Base-by-base conservation (phyloP, 2,888 invertebrate species). In the Eueremaeus valkanovi region DNA sequence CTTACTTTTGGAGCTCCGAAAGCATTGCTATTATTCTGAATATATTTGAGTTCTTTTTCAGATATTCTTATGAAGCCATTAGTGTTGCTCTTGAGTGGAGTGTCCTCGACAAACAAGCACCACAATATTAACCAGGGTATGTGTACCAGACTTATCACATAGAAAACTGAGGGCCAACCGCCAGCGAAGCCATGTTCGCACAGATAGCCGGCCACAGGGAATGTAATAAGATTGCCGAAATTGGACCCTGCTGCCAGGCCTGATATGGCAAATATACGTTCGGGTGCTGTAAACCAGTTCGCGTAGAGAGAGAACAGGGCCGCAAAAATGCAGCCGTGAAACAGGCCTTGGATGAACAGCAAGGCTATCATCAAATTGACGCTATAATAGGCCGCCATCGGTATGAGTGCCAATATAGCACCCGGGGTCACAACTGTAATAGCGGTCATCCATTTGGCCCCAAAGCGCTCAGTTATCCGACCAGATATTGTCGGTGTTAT, bases 361-460 rank as follows among this genome's bases (percentile, higher is more conserved):
- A 68, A 36, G 13, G 33, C 55, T 16, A 76, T 76, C 45, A 75
- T 27, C 16, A 58, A 18, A 0, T 29, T n/a, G 18, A 72, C 68
- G 0, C 91, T 91, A 82, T 92, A 92, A 78, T 92, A 91, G 77
- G 90, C 78, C 1, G 79, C 24, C 0, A 70, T 27, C 1, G 75
- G 72, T 16, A 61, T 55, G 0, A 75, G 21, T 8, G 45, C 5
- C 0, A 51, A 18, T 3, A 72, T 45, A 16, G 36, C 40, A 9
- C 49, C 70, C 21, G 72, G 75, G 3, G 21, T 72, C 3, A 42
- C 16, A 3, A 72, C 75, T 18, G 73, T 18, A 6, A 21, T n/a
- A 16, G 33, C 33, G 11, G 33, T 61, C 18, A 75, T 27, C 70
- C 70, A 74, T 66, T 76, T 76, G 36, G 72, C 70, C 16, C 76